Percentiles rank a stretch among this genome's conserved stretches.
Conservation (phyloP, 2,113 vertebrate genomes). For the Leucoraja erinaceus region DNA sequence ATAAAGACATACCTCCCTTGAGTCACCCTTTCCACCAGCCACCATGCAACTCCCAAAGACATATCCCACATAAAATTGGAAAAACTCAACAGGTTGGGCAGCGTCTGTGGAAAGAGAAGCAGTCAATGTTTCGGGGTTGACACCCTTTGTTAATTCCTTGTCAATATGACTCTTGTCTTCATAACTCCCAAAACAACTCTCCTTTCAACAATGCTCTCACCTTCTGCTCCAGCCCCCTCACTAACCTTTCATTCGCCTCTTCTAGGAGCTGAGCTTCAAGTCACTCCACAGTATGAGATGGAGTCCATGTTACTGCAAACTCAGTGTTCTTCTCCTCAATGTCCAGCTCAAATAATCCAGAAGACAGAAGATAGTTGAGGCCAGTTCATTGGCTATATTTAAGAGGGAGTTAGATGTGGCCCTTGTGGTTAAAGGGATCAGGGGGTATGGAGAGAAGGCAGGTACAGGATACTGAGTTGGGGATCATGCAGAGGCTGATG, state of each 20-base stretch:
- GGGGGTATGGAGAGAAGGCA: no score
- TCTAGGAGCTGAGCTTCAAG: not conserved
- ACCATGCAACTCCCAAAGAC: not conserved
- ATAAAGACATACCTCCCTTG: not conserved
- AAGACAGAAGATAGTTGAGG: no score
- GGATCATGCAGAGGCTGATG: no score
- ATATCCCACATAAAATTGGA: not conserved
- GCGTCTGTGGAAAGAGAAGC: no score
- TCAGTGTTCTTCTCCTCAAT: not conserved
- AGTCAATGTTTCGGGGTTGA: no score
- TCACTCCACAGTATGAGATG: not conserved
- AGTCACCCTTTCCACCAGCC: not conserved
- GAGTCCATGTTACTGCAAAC: not conserved
- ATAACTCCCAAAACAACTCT: not conserved
- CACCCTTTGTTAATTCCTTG: not conserved
- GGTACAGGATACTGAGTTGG: no score
- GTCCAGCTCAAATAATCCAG: not conserved
- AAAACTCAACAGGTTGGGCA: no score
- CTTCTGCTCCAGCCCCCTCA: not conserved
- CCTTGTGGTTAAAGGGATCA: no score
- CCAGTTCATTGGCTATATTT: no score
- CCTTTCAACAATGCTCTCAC: not conserved
- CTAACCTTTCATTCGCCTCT: not conserved
- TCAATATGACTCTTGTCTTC: not conserved
- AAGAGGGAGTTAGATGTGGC: no score